Evolutionary conservation across 2,797 vertebrate species (phyloP).

Genomic region (Chaetodon trifasciatus): DNA sequence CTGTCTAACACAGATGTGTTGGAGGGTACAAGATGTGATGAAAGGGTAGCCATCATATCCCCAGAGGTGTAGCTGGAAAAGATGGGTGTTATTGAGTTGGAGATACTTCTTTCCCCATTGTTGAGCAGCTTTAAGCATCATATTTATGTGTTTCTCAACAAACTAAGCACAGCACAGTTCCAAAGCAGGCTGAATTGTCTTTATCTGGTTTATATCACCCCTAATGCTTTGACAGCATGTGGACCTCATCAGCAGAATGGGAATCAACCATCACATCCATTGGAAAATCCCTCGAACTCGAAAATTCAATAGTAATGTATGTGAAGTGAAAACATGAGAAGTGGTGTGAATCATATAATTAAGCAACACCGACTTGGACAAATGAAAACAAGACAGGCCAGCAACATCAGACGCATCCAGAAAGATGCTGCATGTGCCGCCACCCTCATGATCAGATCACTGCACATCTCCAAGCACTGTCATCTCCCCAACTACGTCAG

Average conservation of each 20-base stretch:
- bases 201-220: not conserved
- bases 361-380: not conserved
- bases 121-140: not conserved
- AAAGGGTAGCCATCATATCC: not conserved
- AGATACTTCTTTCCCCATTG: not conserved
- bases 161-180: not conserved
- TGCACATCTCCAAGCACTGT: constrained; percentile 1
- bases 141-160: not conserved
- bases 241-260: not conserved
- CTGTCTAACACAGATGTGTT: not conserved
- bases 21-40: not conserved
- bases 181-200: not conserved
- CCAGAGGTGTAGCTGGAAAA: not conserved
- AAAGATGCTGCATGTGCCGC: constrained; percentile 16
- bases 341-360: not conserved
- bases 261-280: not conserved
- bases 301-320: not conserved
- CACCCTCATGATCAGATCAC: constrained; percentile 12
- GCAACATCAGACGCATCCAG: constrained; percentile 10
- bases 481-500: constrained; percentile 27
- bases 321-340: not conserved
- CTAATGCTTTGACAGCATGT: not conserved
- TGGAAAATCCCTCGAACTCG: not conserved
- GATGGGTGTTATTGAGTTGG: not conserved
- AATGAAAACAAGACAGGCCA: not conserved